These are phyloP conservation scores for Sitta carolinensis DNA, from an alignment of 2,797 vertebrate species.

Conservation along the genomic window DNA sequence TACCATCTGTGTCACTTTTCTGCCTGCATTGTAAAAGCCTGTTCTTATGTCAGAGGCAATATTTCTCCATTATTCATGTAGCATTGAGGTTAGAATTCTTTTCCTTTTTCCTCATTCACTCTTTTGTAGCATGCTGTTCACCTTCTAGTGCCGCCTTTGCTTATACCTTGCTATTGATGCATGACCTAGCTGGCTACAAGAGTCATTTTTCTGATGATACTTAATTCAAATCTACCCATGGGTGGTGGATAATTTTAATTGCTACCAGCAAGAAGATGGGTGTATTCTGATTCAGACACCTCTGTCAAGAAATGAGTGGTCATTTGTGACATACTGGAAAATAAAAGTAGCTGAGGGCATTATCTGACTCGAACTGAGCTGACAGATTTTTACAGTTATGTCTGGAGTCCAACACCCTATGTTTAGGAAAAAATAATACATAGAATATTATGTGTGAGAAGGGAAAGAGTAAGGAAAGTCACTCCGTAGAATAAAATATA, in stretches of 20 bases:
- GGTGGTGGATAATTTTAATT: conserved; percentile 52
- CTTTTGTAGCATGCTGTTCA: not conserved
- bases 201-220: conserved; percentile 34
- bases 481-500: not conserved
- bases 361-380: conserved; percentile 45
- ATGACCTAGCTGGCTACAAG: conserved; percentile 27
- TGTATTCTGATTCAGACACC: not conserved
- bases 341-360: conserved; percentile 36
- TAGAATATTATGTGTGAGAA: not conserved
- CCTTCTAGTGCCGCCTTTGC: conserved; percentile 15
- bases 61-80: not conserved
- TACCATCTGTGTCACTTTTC: not conserved
- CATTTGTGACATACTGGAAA: conserved; percentile 53
- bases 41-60: not conserved
- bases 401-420: conserved; percentile 15
- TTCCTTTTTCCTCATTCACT: not conserved
- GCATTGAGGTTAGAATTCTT: not conserved
- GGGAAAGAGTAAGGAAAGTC: not conserved
- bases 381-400: conserved; percentile 37
- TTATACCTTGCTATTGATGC: conserved; percentile 11
- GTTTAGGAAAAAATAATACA: not conserved
- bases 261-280: conserved; percentile 54
- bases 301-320: conserved; percentile 59
- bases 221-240: conserved; percentile 53
- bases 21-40: not conserved